Percentiles rank a stretch among this genome's conserved stretches.
Conservation (phyloP, 1,140 invertebrate species). For the Drosophila subpulchrella region DNA sequence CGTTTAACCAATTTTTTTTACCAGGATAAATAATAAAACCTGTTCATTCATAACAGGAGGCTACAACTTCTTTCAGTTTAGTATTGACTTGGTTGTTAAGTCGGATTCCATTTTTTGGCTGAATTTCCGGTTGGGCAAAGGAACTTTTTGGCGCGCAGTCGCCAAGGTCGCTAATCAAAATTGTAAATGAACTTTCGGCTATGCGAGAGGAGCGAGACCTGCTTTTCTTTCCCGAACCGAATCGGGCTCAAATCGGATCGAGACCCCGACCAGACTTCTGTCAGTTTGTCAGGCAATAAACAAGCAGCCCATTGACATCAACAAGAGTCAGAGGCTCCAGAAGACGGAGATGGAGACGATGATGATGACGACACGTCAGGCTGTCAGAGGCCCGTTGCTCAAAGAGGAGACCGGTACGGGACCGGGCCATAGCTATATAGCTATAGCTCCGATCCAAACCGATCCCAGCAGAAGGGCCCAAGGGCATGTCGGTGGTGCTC, state of each 20-base stretch:
- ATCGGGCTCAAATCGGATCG: constrained; percentile 28
- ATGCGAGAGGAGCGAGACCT: constrained; percentile 20
- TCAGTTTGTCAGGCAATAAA: constrained; percentile 79
- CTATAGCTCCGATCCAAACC: not conserved
- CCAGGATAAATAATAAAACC: too few species aligned
- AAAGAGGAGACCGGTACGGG: constrained; percentile 6
- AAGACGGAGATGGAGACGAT: constrained; percentile 23
- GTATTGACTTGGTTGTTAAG: constrained; percentile 9
- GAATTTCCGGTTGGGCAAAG: constrained; percentile 33
- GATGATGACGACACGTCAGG: constrained; percentile 73
- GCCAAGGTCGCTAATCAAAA: constrained; percentile 70
- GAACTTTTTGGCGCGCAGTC: constrained; percentile 44
- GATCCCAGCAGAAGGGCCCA: constrained; percentile 28
- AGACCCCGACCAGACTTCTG: constrained; percentile 47
- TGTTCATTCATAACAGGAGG: not conserved
- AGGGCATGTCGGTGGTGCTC: constrained; percentile 70
- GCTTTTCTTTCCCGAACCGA: constrained; percentile 14
- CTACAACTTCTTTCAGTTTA: not conserved
- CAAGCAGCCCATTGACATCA: constrained; percentile 69
- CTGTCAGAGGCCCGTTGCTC: constrained; percentile 54
- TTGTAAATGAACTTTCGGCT: constrained; percentile 75
- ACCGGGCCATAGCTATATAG: not conserved
- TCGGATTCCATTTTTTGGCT: not conserved
- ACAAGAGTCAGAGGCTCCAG: constrained; percentile 40
- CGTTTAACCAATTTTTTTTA: too few species aligned